Conservation (phyloP, 2,888 invertebrate species). For the Diarsia brunnea region DNA sequence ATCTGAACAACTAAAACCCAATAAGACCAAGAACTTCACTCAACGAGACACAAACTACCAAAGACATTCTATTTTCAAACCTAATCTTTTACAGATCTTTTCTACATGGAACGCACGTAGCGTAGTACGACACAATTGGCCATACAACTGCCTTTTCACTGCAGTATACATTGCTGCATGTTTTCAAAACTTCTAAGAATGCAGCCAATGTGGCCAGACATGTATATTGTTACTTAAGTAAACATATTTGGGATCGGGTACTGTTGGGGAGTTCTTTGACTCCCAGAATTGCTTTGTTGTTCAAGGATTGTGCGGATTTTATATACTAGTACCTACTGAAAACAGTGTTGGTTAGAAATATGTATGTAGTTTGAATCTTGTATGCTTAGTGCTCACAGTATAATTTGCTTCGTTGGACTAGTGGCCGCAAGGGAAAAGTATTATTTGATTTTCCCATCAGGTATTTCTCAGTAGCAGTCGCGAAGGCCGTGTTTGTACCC, state of each 20-base stretch:
- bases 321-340: neutral
- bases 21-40: neutral
- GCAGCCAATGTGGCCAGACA: slow-evolving; percentile 16
- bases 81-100: slow-evolving; percentile 45
- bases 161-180: slow-evolving; percentile 36
- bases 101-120: slow-evolving; percentile 46
- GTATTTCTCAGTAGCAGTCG: no score
- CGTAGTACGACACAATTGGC: slow-evolving; percentile 34
- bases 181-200: slow-evolving; percentile 48
- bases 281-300: slow-evolving; percentile 32
- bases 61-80: slow-evolving; percentile 29
- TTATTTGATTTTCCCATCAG: no score
- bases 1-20: neutral
- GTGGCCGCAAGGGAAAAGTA: no score
- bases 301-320: neutral
- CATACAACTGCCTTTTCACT: slow-evolving; percentile 27
- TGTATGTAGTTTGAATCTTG: neutral
- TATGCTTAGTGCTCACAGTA: neutral
- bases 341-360: neutral
- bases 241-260: slow-evolving; percentile 20
- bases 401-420: no score
- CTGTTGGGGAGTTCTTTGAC: slow-evolving; percentile 8
- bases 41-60: slow-evolving; percentile 6
- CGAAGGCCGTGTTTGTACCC: no score
- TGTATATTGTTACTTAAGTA: slow-evolving; percentile 29